Base-by-base conservation (phyloP, 2,113 vertebrate species). In the Calypte anna region DNA sequence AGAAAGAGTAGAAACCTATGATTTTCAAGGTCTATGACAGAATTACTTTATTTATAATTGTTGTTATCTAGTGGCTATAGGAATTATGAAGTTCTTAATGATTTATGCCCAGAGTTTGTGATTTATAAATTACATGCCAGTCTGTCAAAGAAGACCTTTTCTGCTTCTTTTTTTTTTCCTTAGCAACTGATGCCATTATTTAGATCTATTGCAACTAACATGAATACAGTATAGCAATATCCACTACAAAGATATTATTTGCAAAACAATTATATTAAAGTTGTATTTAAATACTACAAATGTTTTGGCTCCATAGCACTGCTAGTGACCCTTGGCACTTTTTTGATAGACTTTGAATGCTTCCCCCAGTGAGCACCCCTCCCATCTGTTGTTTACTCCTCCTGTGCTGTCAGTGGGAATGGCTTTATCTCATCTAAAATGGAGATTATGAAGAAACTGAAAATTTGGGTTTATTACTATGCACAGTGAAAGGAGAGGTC, bases 1-100 rank as follows among this genome's bases (percentile, higher is more conserved):
- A 48, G 53, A 58, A 90, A 31, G 13, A 61, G 55, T 36, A 5
- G 1, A 48, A 77, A 22, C 13, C 19, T 0, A 0, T 76, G 68
- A 23, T 77, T 92, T 80, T 68, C 62, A 67, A 82, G 24, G 38
- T 74, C 48, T 87, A 4, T 70, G 82, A 43, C 62, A 82, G 66
- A 86, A 88, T 77, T 57, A 73, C 63, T 93, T 86, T 76, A 53
- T 64, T 62, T 85, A 79, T 79, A 88, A 85, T 82, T 94, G 73
- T 82, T 93, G 53, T 91, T 93, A 24, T 68, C 58, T 76, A 90
- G 67, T 57, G 80, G 27, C 40, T 44, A 30, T 59, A 76, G 73
- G 93, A 93, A 88, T 96, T 93, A 90, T 66, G 58, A 54, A 79
- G 33, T 86, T 54, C 86, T 86, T 91, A 93, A 48, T 70, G 91